phyloP scores from a whole-genome alignment of 2,797 vertebrate genomes.

The Sphenodon punctatus region DNA sequence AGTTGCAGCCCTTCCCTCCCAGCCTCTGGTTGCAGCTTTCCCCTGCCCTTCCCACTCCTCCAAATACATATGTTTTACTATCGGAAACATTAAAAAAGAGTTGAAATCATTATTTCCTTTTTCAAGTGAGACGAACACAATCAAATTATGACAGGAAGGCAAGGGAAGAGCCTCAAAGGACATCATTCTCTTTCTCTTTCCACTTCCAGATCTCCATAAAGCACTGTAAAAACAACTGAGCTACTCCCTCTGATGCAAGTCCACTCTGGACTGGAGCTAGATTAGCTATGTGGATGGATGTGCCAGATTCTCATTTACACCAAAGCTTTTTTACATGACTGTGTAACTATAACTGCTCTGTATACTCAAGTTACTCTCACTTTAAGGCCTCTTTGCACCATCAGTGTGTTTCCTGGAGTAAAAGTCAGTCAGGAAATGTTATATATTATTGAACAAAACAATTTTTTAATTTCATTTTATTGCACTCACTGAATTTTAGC shows the following conservation, averaged over 20 bases:
- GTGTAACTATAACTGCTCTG: too few relatives aligned
- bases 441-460: too few relatives aligned
- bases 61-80: slow-evolving; percentile 18
- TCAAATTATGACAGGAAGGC: neutral
- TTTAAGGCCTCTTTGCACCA: too few relatives aligned
- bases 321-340: too few relatives aligned
- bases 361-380: too few relatives aligned
- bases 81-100: neutral
- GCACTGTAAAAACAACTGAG: slow-evolving; percentile 29
- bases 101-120: slow-evolving; percentile 27
- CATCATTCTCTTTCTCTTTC: slow-evolving; percentile 11
- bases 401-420: too few relatives aligned
- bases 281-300: neutral
- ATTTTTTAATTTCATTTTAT: neutral
- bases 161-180: slow-evolving; percentile 20
- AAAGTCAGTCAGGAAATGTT: too few relatives aligned
- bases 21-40: neutral
- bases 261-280: neutral
- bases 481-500: neutral
- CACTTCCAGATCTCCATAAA: neutral
- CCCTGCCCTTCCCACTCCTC: slow-evolving; percentile 5
- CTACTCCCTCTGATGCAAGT: accelerated
- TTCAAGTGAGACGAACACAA: neutral
- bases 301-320: too few relatives aligned
- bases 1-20: neutral